Evolutionary conservation across 2,888 invertebrate genomes (phyloP).

Genomic region (Andricus curvator): DNA sequence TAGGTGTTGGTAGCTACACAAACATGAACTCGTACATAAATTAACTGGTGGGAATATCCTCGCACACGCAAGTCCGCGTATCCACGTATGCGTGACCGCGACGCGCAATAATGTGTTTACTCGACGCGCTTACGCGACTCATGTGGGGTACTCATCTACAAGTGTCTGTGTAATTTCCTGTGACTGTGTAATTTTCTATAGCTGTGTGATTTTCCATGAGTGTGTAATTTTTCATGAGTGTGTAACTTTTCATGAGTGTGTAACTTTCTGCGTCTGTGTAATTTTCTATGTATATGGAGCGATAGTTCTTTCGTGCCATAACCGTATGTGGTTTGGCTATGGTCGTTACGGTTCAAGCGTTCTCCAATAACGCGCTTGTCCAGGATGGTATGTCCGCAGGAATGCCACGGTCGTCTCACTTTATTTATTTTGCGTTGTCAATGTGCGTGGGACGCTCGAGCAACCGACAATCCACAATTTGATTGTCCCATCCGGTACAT

Average conservation of each 20-base stretch:
- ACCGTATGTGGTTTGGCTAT: slow-evolving; percentile 72
- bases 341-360: slow-evolving; percentile 72
- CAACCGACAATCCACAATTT: slow-evolving; percentile 53
- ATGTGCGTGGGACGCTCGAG: slow-evolving; percentile 54
- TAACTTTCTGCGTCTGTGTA: neutral
- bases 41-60: slow-evolving; percentile 73
- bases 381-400: slow-evolving; percentile 63
- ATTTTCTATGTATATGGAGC: slow-evolving; percentile 49
- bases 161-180: neutral
- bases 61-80: slow-evolving; percentile 49
- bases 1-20: slow-evolving; percentile 8
- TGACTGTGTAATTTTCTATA: no score
- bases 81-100: slow-evolving; percentile 56
- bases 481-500: slow-evolving; percentile 50
- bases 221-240: no score
- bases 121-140: slow-evolving; percentile 48
- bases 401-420: slow-evolving; percentile 61
- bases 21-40: slow-evolving; percentile 62
- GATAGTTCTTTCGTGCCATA: slow-evolving; percentile 71
- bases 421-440: slow-evolving; percentile 64
- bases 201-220: neutral
- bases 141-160: slow-evolving; percentile 43
- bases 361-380: slow-evolving; percentile 72
- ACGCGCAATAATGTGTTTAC: slow-evolving; percentile 53
- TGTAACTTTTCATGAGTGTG: neutral